Conservation (phyloP, 2,888 invertebrate genomes). For the Lagria hirta region DNA sequence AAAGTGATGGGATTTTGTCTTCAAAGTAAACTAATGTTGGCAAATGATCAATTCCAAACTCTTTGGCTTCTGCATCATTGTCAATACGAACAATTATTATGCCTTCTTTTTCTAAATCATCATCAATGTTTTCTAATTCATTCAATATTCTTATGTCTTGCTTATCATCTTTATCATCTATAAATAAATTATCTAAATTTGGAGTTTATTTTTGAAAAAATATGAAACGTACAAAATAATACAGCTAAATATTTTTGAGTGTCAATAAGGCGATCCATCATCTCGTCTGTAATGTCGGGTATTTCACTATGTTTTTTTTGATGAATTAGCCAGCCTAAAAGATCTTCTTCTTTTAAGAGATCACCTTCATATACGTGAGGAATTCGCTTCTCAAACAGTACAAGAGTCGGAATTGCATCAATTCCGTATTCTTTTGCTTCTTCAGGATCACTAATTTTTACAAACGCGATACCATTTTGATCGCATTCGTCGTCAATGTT, state of each 20-base stretch:
- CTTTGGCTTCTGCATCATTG: constrained; percentile 86
- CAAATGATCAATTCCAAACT: constrained; percentile 86
- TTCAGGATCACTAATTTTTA: constrained; percentile 84
- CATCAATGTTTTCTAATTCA: constrained; percentile 90
- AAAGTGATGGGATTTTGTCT: constrained; percentile 86
- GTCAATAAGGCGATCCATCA: constrained; percentile 88
- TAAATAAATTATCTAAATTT: constrained; percentile 34
- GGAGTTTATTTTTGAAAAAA: constrained; percentile 7
- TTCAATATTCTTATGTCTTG: constrained; percentile 85
- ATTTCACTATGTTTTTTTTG: constrained; percentile 90
- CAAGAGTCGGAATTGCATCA: constrained; percentile 79
- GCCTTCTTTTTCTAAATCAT: constrained; percentile 85
- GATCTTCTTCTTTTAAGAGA: constrained; percentile 85
- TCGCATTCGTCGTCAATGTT: constrained; percentile 94
- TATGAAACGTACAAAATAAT: constrained; percentile 79
- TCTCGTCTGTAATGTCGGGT: constrained; percentile 89
- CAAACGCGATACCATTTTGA: constrained; percentile 87
- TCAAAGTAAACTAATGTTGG: constrained; percentile 88
- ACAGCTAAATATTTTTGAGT: constrained; percentile 80
- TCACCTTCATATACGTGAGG: constrained; percentile 67
- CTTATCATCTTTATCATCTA: constrained; percentile 88
- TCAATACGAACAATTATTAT: constrained; percentile 89
- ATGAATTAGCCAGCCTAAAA: constrained; percentile 87
- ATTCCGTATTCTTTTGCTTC: constrained; percentile 91
- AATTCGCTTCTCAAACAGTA: constrained; percentile 67